phyloP scores from a whole-genome alignment of 2,113 vertebrate species.

The Peromyscus polionotus region DNA sequence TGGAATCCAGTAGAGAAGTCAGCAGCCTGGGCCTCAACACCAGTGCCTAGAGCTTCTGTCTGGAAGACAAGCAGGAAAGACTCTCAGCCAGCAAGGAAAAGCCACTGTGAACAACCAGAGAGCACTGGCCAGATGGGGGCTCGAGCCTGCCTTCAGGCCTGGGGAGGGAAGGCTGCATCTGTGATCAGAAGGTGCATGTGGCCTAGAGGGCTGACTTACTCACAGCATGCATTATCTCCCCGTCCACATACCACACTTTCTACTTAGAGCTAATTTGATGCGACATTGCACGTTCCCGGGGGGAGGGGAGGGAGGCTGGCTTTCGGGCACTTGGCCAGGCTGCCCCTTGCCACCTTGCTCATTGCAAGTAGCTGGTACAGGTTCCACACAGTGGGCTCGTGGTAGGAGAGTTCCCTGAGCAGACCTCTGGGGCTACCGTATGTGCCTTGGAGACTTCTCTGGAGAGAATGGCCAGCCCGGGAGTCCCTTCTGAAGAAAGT shows the following conservation, averaged over 20 bases:
- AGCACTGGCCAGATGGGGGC: constrained; percentile 11
- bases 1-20: constrained; percentile 25
- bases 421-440: too few species aligned
- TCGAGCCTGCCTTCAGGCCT: constrained; percentile 58
- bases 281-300: constrained; percentile 69
- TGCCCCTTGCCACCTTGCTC: not conserved
- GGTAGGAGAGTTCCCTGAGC: not conserved
- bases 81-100: constrained; percentile 13
- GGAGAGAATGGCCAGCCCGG: rapidly evolving
- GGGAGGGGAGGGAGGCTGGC: constrained; percentile 78
- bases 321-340: constrained; percentile 79
- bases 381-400: too few species aligned
- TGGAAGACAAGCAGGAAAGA: constrained; percentile 25
- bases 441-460: not conserved
- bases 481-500: not conserved
- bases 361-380: not conserved
- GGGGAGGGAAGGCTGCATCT: not conserved
- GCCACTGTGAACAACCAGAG: not conserved
- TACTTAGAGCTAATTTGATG: constrained; percentile 86
- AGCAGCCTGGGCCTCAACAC: not conserved
- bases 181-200: not conserved
- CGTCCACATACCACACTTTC: constrained; percentile 84
- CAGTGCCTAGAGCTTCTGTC: not conserved
- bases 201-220: constrained; percentile 77
- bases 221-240: constrained; percentile 84